Conservation (phyloP, 2,888 invertebrate genomes). For the Hesperia comma region DNA sequence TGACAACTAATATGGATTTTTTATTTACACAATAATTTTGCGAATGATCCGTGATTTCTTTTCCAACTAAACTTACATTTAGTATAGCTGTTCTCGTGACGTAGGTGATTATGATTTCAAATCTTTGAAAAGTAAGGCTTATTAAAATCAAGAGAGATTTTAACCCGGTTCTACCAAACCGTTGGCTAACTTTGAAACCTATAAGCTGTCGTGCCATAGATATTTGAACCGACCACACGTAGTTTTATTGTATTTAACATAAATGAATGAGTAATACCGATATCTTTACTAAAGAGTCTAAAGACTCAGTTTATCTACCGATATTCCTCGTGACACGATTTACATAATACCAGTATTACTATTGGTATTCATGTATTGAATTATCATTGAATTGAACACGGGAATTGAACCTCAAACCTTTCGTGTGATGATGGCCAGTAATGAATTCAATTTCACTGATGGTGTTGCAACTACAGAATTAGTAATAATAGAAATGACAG, state of each 20-base stretch:
- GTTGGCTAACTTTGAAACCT: no score
- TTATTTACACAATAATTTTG: no score
- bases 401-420: slow-evolving; percentile 19
- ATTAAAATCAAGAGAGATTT: no score
- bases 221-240: slow-evolving; percentile 28
- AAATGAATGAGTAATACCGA: slow-evolving; percentile 29
- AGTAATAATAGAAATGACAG: neutral
- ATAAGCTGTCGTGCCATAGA: neutral
- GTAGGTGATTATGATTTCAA: no score
- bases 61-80: no score
- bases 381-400: slow-evolving; percentile 35
- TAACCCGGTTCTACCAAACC: no score
- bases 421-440: slow-evolving; percentile 20
- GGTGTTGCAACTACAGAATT: neutral
- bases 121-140: no score
- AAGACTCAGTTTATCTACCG: slow-evolving; percentile 19
- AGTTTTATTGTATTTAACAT: slow-evolving; percentile 20
- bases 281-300: slow-evolving; percentile 29
- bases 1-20: no score
- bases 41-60: no score
- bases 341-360: slow-evolving; percentile 32
- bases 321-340: slow-evolving; percentile 25
- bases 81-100: no score
- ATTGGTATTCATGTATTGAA: slow-evolving; percentile 28
- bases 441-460: slow-evolving; percentile 21